These are phyloP conservation scores for Archivesica marissinica DNA, from an alignment of 1,140 invertebrate species.

Conservation along the genomic window DNA sequence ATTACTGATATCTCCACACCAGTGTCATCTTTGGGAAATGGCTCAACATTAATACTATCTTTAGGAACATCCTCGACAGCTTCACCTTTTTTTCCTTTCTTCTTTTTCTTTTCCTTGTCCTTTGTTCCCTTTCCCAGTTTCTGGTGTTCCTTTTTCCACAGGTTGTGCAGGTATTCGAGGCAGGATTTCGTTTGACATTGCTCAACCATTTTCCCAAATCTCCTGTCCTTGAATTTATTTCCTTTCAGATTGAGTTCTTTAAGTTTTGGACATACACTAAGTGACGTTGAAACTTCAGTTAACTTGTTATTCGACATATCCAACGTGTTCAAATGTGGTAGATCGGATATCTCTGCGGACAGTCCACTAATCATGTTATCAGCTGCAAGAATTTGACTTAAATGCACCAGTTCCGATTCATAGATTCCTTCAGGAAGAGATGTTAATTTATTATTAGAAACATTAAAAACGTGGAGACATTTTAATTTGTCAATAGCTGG, in stretches of 20 bases:
- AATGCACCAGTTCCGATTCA: slow-evolving; percentile 86
- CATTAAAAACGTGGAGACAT: slow-evolving; percentile 86
- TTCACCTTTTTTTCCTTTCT: slow-evolving; percentile 66
- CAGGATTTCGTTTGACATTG: slow-evolving; percentile 81
- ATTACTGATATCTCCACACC: slow-evolving; percentile 86
- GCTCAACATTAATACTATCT: slow-evolving; percentile 85
- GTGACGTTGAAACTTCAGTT: slow-evolving; percentile 87
- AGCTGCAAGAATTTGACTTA: slow-evolving; percentile 88
- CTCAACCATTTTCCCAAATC: slow-evolving; percentile 88
- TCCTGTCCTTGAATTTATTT: slow-evolving; percentile 89
- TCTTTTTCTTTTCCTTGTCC: slow-evolving; percentile 73
- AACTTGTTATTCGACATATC: slow-evolving; percentile 89
- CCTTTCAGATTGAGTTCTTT: slow-evolving; percentile 88
- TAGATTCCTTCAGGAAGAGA: slow-evolving; percentile 88
- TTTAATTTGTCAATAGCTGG: slow-evolving; percentile 87
- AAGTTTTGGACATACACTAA: slow-evolving; percentile 88
- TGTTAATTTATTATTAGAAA: slow-evolving; percentile 89
- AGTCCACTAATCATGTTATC: slow-evolving; percentile 88
- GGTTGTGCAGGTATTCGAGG: slow-evolving; percentile 78
- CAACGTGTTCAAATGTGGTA: slow-evolving; percentile 88
- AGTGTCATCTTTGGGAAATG: slow-evolving; percentile 84
- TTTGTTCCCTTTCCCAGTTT: slow-evolving; percentile 79
- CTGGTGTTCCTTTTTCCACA: slow-evolving; percentile 83
- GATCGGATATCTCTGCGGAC: slow-evolving; percentile 85
- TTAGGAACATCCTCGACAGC: slow-evolving; percentile 72